phyloP scores from a whole-genome alignment of 2,888 invertebrate genomes.

The Cinara cedri region DNA sequence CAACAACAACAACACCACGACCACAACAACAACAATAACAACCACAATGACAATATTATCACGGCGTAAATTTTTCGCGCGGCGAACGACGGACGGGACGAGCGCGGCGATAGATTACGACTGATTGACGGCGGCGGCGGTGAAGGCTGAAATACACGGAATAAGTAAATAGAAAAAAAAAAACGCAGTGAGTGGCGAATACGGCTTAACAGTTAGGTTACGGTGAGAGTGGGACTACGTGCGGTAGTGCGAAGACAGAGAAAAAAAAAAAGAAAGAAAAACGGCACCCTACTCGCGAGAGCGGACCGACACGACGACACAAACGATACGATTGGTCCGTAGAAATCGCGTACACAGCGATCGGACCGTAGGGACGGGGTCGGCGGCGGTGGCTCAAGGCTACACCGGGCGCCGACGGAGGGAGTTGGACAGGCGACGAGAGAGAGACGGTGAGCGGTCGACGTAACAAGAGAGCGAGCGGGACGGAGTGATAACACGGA shows the following conservation, averaged over 20 bases:
- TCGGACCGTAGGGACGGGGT: constrained; percentile 48
- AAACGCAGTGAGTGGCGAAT: too few species aligned
- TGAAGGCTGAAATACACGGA: too few species aligned
- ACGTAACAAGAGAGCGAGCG: neutral
- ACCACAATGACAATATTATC: constrained; percentile 3
- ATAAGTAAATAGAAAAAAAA: too few species aligned
- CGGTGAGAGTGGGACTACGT: neutral
- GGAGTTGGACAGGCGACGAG: constrained; percentile 16
- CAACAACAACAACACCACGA: neutral
- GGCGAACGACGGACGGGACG: neutral
- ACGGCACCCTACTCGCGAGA: constrained; percentile 34
- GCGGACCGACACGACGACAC: constrained; percentile 42
- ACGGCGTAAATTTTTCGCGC: neutral
- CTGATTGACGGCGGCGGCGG: neutral
- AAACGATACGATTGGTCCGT: constrained; percentile 48
- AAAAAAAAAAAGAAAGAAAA: neutral
- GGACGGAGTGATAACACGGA: constrained; percentile 7
- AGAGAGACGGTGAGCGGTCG: neutral
- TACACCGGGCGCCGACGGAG: constrained; percentile 3
- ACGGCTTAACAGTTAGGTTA: neutral
- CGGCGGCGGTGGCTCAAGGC: constrained; percentile 48
- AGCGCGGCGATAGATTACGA: too few species aligned
- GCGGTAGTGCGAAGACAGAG: too few species aligned
- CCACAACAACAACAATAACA: neutral
- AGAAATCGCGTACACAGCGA: constrained; percentile 32